Evolutionary conservation across 2,888 invertebrate genomes (phyloP), one percentile per base, ranked within the genome.

Genomic region (Rhamphomyia laevipes): DNA sequence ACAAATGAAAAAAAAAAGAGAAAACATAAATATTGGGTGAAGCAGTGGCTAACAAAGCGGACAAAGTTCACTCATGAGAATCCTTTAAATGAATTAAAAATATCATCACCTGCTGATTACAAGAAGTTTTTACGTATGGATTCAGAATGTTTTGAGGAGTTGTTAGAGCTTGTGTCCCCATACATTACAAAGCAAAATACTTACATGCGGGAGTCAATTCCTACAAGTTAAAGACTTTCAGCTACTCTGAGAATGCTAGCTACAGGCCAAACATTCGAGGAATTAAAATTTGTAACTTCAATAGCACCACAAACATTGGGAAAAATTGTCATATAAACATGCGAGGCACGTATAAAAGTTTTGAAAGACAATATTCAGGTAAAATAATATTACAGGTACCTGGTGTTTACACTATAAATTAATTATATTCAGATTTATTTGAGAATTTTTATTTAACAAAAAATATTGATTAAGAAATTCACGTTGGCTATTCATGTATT

Each of bases 271-370:
- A 23, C 21, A n/a, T 49, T 46, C 45, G 38, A 40, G n/a, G 49
- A 49, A 30, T 42, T 49, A 33, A 49, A 46, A 42, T 46, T 49
- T 43, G 23, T 49, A 30, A 38, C 31, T 7, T 17, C n/a, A 38
- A 15, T 38, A 38, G 15, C n/a, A 15, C 37, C 37, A 11, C 49
- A 44, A 38, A 17, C 45, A 15, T 37, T 48, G 43, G 49, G 45
- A 33, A 43, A 44, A 35, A 48, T 48, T 35, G 44, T 48, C 17
- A 43, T 48, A 40, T 42, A 45, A 46, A 49, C 49, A 18, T 49
- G 49, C 35, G 21, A 4, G 40, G 43, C 45, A 33, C 46, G 46
- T 30, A 46, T 30, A n/a, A 43, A 33, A 17, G 43, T 27, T 12
- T 46, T 46, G 37, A 49, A 46, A 38, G 15, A 43, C 18, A 21